A percentile compares a stretch with the other conserved stretches of the same genome.
Conservation (phyloP, 2,888 invertebrate species). For the Elmis aenea region DNA sequence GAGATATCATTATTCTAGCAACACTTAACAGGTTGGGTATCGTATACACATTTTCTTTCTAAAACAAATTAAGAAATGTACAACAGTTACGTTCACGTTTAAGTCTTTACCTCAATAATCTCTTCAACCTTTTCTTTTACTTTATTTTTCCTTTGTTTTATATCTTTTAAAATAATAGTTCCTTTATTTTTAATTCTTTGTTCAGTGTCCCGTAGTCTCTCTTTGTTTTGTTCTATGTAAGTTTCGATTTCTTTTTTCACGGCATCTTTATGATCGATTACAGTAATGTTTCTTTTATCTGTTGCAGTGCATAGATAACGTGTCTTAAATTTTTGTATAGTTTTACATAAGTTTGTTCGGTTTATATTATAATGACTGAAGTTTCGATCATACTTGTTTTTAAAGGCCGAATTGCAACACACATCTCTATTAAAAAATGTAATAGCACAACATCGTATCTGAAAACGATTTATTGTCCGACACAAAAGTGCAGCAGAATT, state of each 20-base stretch:
- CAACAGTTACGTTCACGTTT: not conserved
- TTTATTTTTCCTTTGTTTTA: slow-evolving; percentile 65
- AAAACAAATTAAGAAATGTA: slow-evolving; percentile 27
- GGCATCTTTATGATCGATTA: slow-evolving; percentile 12
- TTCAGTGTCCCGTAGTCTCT: slow-evolving; percentile 57
- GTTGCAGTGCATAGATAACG: slow-evolving; percentile 18
- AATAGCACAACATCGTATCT: slow-evolving; percentile 1
- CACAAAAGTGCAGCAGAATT: slow-evolving; percentile 1
- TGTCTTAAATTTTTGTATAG: too few relatives aligned
- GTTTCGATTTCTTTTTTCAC: slow-evolving; percentile 34
- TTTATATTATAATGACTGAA: slow-evolving; percentile 3
- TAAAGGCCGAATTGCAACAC: not conserved
- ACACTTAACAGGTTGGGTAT: slow-evolving; percentile 89
- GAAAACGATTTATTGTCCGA: not conserved
- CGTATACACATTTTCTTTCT: slow-evolving; percentile 86
- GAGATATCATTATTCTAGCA: slow-evolving; percentile 78
- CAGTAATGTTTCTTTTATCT: slow-evolving; percentile 14
- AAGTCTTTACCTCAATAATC: slow-evolving; percentile 60
- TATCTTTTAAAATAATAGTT: slow-evolving; percentile 62
- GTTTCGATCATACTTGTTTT: slow-evolving; percentile 4
- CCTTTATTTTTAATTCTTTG: slow-evolving; percentile 55
- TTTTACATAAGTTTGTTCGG: too few relatives aligned
- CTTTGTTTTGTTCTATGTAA: slow-evolving; percentile 56
- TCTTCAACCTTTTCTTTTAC: slow-evolving; percentile 69
- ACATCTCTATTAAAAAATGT: too few relatives aligned